Evolutionary conservation across 2,888 invertebrate species (phyloP).

Genomic region (Smittia sp.): DNA sequence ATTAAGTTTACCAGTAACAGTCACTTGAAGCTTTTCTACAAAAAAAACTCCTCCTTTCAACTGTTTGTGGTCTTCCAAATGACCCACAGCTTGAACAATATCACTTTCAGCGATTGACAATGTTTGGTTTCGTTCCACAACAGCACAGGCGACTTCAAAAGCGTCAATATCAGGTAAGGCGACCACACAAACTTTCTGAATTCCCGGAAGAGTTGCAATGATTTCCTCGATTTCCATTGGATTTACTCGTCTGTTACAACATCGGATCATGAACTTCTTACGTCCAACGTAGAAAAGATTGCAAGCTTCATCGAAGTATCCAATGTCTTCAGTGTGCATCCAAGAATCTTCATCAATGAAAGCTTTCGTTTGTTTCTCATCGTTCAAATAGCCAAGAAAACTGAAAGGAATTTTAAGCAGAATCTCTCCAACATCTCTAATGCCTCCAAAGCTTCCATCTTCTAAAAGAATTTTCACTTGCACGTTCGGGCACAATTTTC

Average conservation of each 20-base stretch:
- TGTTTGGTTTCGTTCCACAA: background rate
- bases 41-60: background rate
- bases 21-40: background rate
- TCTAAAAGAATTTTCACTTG: background rate
- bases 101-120: background rate
- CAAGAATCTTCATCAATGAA: background rate
- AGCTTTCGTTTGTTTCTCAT: background rate
- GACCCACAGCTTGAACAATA: background rate
- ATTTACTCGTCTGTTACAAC: background rate
- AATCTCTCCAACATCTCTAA: background rate
- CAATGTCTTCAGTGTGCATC: background rate
- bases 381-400: background rate
- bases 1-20: background rate
- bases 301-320: background rate
- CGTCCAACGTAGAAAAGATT: too few species aligned
- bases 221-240: background rate
- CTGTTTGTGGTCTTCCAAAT: background rate
- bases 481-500: background rate
- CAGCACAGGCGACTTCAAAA: background rate
- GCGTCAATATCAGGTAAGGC: background rate
- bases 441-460: background rate
- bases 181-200: background rate
- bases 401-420: background rate
- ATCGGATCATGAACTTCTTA: too few species aligned
- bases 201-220: background rate